Conservation (phyloP, 2,797 vertebrate genomes). For the Enteromius thamalakanensis region DNA sequence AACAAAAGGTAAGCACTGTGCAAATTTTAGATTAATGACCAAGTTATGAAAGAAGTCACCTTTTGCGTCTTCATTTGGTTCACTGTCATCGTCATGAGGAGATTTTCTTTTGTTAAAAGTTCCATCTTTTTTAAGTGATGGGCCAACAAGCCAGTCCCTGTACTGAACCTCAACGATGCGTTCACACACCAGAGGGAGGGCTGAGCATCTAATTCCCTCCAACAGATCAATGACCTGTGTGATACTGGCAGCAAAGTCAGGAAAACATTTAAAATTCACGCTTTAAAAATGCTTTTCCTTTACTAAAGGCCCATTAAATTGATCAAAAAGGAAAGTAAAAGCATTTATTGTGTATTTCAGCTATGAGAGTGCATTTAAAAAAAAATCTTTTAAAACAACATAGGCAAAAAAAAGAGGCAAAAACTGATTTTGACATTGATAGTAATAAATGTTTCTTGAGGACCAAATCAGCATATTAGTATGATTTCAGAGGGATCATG, state of each 20-base stretch:
- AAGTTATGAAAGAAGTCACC: constrained; percentile 55
- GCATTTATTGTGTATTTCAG: neutral
- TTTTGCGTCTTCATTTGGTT: constrained; percentile 56
- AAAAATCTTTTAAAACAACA: neutral
- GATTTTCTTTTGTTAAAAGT: constrained; percentile 69
- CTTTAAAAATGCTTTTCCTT: neutral
- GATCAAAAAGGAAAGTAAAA: neutral
- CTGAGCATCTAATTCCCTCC: constrained; percentile 79
- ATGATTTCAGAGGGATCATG: neutral
- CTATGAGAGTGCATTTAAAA: too few relatives aligned
- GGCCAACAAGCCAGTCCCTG: constrained; percentile 84
- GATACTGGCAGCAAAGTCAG: constrained; percentile 74
- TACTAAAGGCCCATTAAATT: neutral
- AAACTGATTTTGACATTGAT: neutral
- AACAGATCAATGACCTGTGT: constrained; percentile 90
- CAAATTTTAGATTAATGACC: neutral
- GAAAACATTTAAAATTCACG: neutral
- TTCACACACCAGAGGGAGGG: constrained; percentile 84
- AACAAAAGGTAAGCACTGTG: neutral
- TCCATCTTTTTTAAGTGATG: constrained; percentile 80
- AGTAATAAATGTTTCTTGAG: neutral
- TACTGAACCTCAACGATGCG: constrained; percentile 82
- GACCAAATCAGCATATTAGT: neutral
- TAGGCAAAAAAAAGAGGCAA: neutral
- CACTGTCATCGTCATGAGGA: constrained; percentile 46